Conservation (phyloP, 2,113 vertebrate genomes). For the Telmatochromis bifrenatus region DNA sequence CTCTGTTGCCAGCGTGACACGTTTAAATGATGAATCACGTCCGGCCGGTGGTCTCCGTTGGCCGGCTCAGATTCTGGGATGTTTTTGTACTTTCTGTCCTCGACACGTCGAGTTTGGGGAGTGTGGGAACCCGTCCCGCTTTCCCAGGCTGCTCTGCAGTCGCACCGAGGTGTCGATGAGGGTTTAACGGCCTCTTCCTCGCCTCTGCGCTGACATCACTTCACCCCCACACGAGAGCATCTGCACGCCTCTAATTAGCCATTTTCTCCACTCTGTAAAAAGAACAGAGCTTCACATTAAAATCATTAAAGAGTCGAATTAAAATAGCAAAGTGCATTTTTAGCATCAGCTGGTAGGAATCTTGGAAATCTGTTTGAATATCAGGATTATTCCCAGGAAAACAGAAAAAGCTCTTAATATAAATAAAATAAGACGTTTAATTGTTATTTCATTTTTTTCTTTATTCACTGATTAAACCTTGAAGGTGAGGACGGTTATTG, state of each 20-base stretch:
- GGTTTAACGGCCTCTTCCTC: not conserved
- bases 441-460: not conserved
- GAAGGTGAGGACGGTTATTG: not conserved
- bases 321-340: not conserved
- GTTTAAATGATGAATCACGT: rapidly evolving
- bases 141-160: not conserved
- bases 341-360: not conserved
- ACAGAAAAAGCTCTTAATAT: not conserved
- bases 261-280: not conserved
- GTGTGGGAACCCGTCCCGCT: not conserved
- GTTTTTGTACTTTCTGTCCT: not conserved
- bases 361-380: not conserved
- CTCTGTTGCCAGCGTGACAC: not conserved
- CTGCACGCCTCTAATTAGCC: not conserved
- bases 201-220: not conserved
- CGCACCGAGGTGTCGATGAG: not conserved
- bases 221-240: not conserved
- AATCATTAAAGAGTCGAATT: not conserved
- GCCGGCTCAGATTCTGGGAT: not conserved
- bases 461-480: not conserved
- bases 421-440: not conserved
- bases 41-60: rapidly evolving
- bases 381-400: not conserved
- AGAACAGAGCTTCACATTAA: not conserved
- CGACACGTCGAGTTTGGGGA: not conserved